A percentile compares a stretch with the other conserved stretches of the same genome.
Evolutionary conservation across 2,113 vertebrate genomes (phyloP).

Genomic region (Laticauda laticaudata): DNA sequence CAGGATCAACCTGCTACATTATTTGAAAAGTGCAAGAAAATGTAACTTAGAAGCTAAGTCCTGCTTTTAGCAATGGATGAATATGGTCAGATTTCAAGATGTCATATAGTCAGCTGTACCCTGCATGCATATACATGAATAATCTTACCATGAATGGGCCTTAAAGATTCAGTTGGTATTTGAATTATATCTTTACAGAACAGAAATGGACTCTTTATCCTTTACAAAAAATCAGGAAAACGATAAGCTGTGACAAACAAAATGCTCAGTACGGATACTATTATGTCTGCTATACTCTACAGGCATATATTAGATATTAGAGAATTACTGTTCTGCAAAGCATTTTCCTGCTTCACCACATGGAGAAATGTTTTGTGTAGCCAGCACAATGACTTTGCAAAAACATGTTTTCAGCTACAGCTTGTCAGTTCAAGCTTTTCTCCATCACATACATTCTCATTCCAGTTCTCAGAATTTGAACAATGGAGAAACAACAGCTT

Average conservation of each 20-base stretch:
- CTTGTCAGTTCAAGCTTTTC: accelerated
- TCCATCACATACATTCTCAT: background rate
- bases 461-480: background rate
- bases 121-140: background rate
- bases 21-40: background rate
- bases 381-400: background rate
- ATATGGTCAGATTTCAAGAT: background rate
- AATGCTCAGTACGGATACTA: background rate
- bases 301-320: background rate
- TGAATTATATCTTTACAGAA: background rate
- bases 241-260: background rate
- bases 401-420: background rate
- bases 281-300: background rate
- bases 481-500: background rate
- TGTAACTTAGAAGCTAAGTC: background rate
- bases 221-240: background rate
- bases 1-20: background rate
- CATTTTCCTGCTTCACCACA: background rate
- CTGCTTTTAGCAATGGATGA: no score
- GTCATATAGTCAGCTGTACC: background rate
- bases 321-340: background rate
- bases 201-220: background rate
- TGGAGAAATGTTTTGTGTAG: background rate
- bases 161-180: background rate
- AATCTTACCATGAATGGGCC: background rate